These are phyloP conservation scores for Danio choprae DNA, from an alignment of 2,797 vertebrate genomes.

Conservation along the genomic window DNA sequence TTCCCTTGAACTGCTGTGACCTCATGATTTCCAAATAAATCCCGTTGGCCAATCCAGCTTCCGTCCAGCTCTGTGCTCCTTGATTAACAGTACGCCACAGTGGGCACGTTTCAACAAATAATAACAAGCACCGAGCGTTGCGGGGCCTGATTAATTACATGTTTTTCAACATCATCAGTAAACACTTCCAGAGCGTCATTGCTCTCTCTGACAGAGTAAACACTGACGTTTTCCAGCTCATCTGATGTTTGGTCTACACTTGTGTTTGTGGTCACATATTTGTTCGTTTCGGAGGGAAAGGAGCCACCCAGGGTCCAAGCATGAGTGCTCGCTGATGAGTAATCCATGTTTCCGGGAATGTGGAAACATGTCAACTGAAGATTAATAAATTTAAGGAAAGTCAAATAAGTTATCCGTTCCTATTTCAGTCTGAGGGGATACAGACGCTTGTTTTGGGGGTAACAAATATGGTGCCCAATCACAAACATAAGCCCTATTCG, in stretches of 20 bases:
- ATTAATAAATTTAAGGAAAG: slow-evolving; percentile 34
- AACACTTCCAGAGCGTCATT: slow-evolving; percentile 41
- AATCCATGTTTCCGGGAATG: slow-evolving; percentile 30
- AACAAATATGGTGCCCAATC: not conserved
- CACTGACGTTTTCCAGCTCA: slow-evolving; percentile 48
- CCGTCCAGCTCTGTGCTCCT: slow-evolving; percentile 16
- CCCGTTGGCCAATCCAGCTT: slow-evolving; percentile 3
- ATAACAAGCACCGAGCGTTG: slow-evolving; percentile 44
- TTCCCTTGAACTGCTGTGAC: not conserved
- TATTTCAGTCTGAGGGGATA: not conserved
- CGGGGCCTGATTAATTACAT: slow-evolving; percentile 48
- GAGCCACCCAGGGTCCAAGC: slow-evolving; percentile 12
- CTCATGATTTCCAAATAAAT: slow-evolving; percentile 26
- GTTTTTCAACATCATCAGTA: slow-evolving; percentile 50
- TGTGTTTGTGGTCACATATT: slow-evolving; percentile 49
- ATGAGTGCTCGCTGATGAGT: slow-evolving; percentile 46
- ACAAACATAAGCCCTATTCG: not conserved
- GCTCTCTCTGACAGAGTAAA: slow-evolving; percentile 50
- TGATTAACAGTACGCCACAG: slow-evolving; percentile 52
- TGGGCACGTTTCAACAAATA: slow-evolving; percentile 52
- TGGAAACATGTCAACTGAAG: slow-evolving; percentile 32
- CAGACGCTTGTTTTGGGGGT: not conserved
- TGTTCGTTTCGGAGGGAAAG: slow-evolving; percentile 33
- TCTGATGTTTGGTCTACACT: slow-evolving; percentile 65
- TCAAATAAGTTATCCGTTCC: not conserved